Evolutionary conservation across 2,113 vertebrate species (phyloP).

Genomic region (human): GRCh38 chr1:191096001-191096500

Average conservation of each 20-base stretch:
- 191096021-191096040: neutral
- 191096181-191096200: neutral
- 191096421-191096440: neutral
- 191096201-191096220: neutral
- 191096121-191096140: neutral
- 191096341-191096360: neutral
- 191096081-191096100: neutral
- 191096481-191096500: too few relatives aligned
- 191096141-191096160: neutral
- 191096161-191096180: neutral
- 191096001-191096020: neutral
- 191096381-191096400: neutral
- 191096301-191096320: neutral
- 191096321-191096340: neutral
- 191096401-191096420: neutral
- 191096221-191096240: neutral
- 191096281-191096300: neutral
- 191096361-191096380: neutral
- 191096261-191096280: neutral
- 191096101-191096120: neutral
- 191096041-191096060: neutral
- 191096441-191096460: neutral
- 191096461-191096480: too few relatives aligned
- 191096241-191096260: neutral
- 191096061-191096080: neutral